A percentile compares a stretch with the other conserved stretches of the same genome.
phyloP scores from a whole-genome alignment of 2,113 vertebrate species.

The Anhinga rufa region DNA sequence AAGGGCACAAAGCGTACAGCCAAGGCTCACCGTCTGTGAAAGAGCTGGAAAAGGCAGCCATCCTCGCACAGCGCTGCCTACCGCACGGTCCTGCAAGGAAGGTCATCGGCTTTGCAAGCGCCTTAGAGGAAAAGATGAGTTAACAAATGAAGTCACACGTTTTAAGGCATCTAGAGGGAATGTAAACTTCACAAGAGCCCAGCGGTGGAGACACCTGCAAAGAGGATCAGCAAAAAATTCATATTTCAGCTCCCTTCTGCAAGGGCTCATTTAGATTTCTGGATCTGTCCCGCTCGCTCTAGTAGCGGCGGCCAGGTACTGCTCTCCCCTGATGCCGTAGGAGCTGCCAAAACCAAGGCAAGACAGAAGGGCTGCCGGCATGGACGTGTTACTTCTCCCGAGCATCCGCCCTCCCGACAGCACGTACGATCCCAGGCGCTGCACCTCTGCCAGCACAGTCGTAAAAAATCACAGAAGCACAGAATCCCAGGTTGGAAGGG shows the following conservation, averaged over 20 bases:
- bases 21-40: background rate
- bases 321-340: background rate
- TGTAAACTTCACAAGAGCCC: background rate
- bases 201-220: background rate
- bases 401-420: background rate
- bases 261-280: accelerated
- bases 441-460: too few species aligned
- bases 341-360: background rate
- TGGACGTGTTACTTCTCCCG: accelerated
- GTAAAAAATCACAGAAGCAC: too few species aligned
- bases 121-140: background rate
- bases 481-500: too few species aligned
- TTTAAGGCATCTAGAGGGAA: background rate
- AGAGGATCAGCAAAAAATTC: too few species aligned
- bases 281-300: background rate
- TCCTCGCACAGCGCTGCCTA: background rate
- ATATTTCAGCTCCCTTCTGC: background rate
- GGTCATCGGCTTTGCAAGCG: background rate
- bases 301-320: background rate
- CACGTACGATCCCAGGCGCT: accelerated
- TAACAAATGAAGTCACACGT: background rate
- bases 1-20: background rate
- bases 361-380: background rate
- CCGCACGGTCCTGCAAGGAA: background rate
- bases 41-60: background rate